These are phyloP conservation scores for Dolomedes plantarius DNA, from an alignment of 2,888 invertebrate genomes.

Conservation along the genomic window DNA sequence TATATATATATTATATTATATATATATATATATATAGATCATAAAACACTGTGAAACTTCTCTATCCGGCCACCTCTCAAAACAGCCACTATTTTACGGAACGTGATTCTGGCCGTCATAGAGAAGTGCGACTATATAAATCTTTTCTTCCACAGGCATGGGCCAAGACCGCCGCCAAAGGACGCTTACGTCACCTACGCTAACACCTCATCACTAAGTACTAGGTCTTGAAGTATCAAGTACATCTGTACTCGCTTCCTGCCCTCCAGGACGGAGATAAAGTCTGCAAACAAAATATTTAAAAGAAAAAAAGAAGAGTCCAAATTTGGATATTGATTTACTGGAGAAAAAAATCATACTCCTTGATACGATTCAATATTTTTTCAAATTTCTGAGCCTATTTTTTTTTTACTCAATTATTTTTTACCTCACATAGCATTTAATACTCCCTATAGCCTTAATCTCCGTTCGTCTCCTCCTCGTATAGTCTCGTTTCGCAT, in stretches of 20 bases:
- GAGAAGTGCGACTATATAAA: no score
- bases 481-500: constrained; percentile 20
- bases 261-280: constrained; percentile 12
- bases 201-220: constrained; percentile 69
- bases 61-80: no score
- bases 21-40: no score
- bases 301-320: neutral
- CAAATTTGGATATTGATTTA: neutral
- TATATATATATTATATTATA: no score
- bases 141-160: constrained; percentile 76
- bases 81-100: no score
- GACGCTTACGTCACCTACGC: constrained; percentile 88
- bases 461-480: constrained; percentile 29
- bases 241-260: constrained; percentile 26
- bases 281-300: neutral
- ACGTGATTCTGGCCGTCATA: no score
- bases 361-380: neutral
- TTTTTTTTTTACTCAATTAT: neutral
- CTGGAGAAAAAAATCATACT: neutral
- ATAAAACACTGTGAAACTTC: no score
- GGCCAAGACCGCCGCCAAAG: constrained; percentile 87
- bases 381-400: neutral
- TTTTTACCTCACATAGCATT: neutral
- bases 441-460: neutral
- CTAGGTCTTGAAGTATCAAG: constrained; percentile 17